Evolutionary conservation across 1,140 invertebrate genomes (phyloP).

Genomic region (Heliothis virescens): DNA sequence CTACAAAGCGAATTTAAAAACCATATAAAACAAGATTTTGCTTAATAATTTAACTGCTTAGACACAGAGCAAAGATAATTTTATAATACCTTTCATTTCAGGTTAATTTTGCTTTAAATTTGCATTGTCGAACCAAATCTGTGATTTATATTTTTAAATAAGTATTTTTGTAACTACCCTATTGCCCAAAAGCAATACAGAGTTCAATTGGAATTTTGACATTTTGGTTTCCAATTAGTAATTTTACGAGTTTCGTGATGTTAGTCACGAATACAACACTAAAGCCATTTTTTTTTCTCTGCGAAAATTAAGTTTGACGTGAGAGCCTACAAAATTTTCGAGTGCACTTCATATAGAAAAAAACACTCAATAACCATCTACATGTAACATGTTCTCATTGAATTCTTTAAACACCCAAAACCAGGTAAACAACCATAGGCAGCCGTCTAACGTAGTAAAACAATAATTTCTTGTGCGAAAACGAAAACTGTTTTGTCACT

Average conservation of each 20-base stretch:
- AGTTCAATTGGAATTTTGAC: neutral
- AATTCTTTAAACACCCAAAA: conserved; percentile 85
- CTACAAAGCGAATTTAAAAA: too few species aligned
- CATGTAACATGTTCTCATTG: conserved; percentile 86
- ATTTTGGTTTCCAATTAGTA: neutral
- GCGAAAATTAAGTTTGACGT: conserved; percentile 76
- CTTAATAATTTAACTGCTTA: too few species aligned
- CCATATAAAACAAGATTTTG: too few species aligned
- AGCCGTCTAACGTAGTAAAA: neutral
- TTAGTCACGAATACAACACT: conserved; percentile 3
- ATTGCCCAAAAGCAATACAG: neutral
- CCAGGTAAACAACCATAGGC: conserved; percentile 68
- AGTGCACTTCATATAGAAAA: conserved; percentile 80
- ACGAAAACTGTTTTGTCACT: conserved; percentile 71
- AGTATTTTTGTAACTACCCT: neutral
- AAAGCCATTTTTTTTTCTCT: conserved; percentile 67
- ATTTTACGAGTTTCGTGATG: neutral
- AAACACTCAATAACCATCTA: conserved; percentile 72
- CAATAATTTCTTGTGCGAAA: neutral
- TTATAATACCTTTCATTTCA: too few species aligned
- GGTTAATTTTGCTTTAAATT: too few species aligned
- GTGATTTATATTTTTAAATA: neutral
- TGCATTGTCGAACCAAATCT: too few species aligned
- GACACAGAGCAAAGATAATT: too few species aligned
- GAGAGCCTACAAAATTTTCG: conserved; percentile 85